A percentile compares a stretch with the other conserved stretches of the same genome.
Evolutionary conservation across 2,888 invertebrate species (phyloP).

Genomic region (Urechis unicinctus): DNA sequence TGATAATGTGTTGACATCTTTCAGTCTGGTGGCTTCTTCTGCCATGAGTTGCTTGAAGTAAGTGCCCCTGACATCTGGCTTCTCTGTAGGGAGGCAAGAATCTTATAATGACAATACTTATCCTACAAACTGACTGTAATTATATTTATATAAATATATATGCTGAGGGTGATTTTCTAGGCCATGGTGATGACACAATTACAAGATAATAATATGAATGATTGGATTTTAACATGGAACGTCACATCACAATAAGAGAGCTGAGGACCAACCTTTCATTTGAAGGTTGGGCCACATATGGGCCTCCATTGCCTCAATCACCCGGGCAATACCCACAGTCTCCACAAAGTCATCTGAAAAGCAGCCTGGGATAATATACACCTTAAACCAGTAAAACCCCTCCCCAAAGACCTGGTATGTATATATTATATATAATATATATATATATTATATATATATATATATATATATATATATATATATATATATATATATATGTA

Average conservation of each 20-base stretch:
- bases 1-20: no score
- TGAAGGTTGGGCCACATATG: conserved; percentile 68
- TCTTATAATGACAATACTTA: neutral
- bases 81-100: conserved; percentile 26
- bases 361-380: no score
- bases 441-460: no score
- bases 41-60: conserved; percentile 40
- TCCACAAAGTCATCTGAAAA: conserved; percentile 57
- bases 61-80: conserved; percentile 33
- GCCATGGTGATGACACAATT: neutral
- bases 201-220: neutral
- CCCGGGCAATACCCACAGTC: conserved; percentile 61
- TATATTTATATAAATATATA: no score
- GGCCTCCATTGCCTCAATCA: conserved; percentile 66
- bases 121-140: neutral
- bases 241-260: neutral
- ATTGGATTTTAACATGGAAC: neutral
- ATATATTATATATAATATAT: no score
- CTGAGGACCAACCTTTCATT: conserved; percentile 56
- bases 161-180: neutral
- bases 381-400: no score
- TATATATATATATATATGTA: no score
- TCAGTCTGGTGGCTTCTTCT: conserved; percentile 5
- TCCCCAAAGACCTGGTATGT: no score
- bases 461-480: no score